Base-by-base conservation (phyloP, 92 coral and sea anemone genomes). In the Actinernus sp. region DNA sequence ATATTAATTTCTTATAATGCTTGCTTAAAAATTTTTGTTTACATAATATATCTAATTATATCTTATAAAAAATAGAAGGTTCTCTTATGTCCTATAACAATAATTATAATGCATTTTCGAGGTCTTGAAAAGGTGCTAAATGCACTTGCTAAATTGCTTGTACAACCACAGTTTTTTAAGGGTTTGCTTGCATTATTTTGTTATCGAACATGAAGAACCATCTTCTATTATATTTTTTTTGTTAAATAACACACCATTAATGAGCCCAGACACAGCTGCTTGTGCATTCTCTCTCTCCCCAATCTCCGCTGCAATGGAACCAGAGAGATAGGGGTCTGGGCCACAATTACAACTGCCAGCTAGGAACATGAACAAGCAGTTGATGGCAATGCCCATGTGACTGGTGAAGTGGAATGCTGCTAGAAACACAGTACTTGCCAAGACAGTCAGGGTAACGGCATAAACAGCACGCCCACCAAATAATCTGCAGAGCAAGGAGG, bases 321-420 rank as follows among this genome's bases (percentile, higher is more conserved):
- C 99, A 14, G 95, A 87, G 65, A 95, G 49, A 18, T 87, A 83
- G 10, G 99, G 97, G 49, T 95, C 99, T 26, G 96, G 97, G 26
- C 99, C 99, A 83, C 99, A 95, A 86, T 95, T 95, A 47, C 99
- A 95, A 1, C 91, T 88, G 12, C 99, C 99, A 51, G 99, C 97
- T 57, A 95, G 22, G 65, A 95, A 78, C 99, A 95, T 95, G 67
- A 84, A 91, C 44, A 58, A 22, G 13, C 88, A 84, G 46, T 95
- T 95, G 16, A 82, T 79, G 22, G 56, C n/a, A 38, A 95, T 59
- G 28, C 99, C 99, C 81, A 81, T 64, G 10, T 82, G 79, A 30
- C 97, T 93, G 18, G 99, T 95, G 76, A 65, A 69, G 53, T 95
- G 95, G 70, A 95, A 95, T 10, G 78, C 57, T 10, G 90, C 88